A percentile compares a stretch with the other conserved stretches of the same genome.
Evolutionary conservation across 2,888 invertebrate species (phyloP).

Genomic region (Emmelina monodactyla): DNA sequence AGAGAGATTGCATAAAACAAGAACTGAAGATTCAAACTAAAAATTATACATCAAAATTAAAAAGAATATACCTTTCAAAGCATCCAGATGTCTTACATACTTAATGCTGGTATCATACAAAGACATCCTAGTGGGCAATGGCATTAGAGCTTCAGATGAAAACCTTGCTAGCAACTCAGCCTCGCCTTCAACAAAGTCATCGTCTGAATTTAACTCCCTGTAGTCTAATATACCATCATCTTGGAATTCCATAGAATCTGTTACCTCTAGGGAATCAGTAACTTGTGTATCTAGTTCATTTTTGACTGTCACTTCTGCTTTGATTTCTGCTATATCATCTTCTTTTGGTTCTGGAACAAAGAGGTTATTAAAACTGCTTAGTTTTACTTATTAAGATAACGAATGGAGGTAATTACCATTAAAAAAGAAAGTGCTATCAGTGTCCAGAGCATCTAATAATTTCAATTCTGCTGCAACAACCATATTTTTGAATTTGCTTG

Average conservation of each 20-base stretch:
- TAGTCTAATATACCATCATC: background rate
- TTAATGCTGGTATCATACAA: slow-evolving; percentile 24
- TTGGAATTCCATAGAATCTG: too few species aligned
- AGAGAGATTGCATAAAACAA: background rate
- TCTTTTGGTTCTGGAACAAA: too few species aligned
- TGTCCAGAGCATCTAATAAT: background rate
- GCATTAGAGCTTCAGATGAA: slow-evolving; percentile 12
- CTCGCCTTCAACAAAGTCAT: slow-evolving; percentile 26
- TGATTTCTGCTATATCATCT: too few species aligned
- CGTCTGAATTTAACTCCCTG: slow-evolving; percentile 7
- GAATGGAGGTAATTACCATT: background rate
- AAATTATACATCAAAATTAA: slow-evolving; percentile 7
- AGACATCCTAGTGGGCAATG: slow-evolving; percentile 25
- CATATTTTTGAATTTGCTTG: background rate
- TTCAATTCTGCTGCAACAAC: background rate
- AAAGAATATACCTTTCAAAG: slow-evolving; percentile 28
- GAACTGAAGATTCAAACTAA: background rate
- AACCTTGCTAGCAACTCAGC: slow-evolving; percentile 30
- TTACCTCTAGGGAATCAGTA: too few species aligned
- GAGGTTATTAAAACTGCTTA: background rate
- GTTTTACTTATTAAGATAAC: background rate
- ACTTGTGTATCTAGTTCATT: background rate
- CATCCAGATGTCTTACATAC: slow-evolving; percentile 30
- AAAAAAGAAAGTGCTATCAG: background rate
- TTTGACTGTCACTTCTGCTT: background rate